Evolutionary conservation across 2,113 vertebrate genomes (phyloP).

Genomic region (Rhinogobius similis): DNA sequence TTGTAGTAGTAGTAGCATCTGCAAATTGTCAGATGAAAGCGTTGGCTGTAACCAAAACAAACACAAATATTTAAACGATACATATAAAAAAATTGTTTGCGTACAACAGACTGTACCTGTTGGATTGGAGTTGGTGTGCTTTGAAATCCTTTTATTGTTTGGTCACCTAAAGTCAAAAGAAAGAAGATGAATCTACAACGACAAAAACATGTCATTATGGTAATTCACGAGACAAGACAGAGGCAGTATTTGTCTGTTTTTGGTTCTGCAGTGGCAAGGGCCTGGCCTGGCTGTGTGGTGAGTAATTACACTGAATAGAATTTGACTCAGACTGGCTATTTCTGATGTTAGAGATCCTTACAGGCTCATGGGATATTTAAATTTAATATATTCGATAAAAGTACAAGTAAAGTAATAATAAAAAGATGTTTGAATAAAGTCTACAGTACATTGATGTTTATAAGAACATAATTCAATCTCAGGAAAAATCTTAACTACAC

Average conservation of each 20-base stretch:
- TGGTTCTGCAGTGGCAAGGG: conserved; percentile 15
- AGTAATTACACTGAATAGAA: neutral
- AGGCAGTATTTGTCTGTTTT: neutral
- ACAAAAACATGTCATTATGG: neutral
- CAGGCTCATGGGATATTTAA: conserved; percentile 5
- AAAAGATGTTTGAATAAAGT: no score
- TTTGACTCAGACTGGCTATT: conserved; percentile 21
- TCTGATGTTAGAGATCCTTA: conserved; percentile 5
- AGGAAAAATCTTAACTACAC: no score
- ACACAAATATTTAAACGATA: neutral
- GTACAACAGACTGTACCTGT: conserved; percentile 69
- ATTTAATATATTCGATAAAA: neutral
- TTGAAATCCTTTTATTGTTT: conserved; percentile 26
- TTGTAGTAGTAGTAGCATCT: conserved; percentile 71
- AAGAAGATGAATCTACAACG: neutral
- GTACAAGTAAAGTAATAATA: neutral
- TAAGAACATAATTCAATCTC: no score
- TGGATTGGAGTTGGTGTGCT: conserved; percentile 37
- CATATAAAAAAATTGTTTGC: neutral
- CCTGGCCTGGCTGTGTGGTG: neutral
- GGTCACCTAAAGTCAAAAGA: conserved; percentile 33
- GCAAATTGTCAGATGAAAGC: conserved; percentile 36
- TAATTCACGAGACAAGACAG: neutral
- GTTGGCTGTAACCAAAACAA: conserved; percentile 37
- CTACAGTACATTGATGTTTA: no score